These are phyloP conservation scores for Struthidea cinerea DNA, from an alignment of 2,113 vertebrate species.

Conservation along the genomic window DNA sequence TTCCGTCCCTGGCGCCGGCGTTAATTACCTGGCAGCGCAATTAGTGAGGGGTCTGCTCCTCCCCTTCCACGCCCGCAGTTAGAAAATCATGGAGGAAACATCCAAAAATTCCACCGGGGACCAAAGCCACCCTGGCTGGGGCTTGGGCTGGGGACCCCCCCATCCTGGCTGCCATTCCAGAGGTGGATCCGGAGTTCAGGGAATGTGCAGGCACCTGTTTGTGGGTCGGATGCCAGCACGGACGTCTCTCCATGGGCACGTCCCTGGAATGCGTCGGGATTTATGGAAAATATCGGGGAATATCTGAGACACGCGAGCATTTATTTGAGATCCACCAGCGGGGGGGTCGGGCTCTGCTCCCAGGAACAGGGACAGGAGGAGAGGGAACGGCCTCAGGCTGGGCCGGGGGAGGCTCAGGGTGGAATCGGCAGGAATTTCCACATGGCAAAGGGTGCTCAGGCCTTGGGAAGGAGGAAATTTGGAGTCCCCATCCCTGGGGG, in stretches of 20 bases:
- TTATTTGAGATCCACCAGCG: background rate
- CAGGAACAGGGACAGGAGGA: background rate
- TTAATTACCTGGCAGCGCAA: background rate
- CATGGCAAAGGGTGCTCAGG: fast-evolving
- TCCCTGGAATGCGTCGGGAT: fast-evolving
- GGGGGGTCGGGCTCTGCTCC: background rate
- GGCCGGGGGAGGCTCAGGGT: background rate
- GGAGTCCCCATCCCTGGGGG: background rate
- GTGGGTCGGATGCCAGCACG: fast-evolving
- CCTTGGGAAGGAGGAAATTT: fast-evolving
- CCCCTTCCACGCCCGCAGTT: background rate
- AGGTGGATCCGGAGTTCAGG: background rate
- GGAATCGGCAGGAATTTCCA: background rate
- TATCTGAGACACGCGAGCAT: background rate
- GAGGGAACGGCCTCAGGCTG: background rate
- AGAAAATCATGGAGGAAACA: background rate
- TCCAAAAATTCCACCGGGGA: background rate
- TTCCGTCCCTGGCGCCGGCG: background rate
- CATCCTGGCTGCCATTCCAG: fast-evolving
- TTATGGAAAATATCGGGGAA: background rate
- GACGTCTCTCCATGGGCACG: fast-evolving
- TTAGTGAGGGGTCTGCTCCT: background rate
- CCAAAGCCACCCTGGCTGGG: fast-evolving
- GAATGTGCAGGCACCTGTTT: background rate
- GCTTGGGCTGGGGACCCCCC: background rate